These are phyloP conservation scores for Drosophila cracens DNA, from an alignment of 2,888 invertebrate species.

Conservation along the genomic window DNA sequence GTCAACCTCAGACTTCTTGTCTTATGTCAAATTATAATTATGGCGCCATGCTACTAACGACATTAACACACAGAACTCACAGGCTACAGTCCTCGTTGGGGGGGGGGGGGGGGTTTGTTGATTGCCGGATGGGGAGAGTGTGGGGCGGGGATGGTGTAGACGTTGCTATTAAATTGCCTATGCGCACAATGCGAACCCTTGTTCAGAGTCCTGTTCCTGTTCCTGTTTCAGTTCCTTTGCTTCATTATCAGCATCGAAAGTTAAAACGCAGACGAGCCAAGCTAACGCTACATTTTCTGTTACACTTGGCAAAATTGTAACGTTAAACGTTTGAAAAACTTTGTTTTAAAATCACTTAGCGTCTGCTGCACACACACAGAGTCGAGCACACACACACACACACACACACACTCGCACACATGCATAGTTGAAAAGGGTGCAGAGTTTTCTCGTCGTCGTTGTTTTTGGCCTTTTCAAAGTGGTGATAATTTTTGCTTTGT, in stretches of 20 bases:
- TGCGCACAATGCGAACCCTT: conserved; percentile 64
- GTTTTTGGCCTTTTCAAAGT: conserved; percentile 75
- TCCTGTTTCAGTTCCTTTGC: conserved; percentile 29
- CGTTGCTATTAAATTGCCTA: conserved; percentile 77
- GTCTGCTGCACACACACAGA: conserved; percentile 35
- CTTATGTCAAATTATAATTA: conserved; percentile 82
- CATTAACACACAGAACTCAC: conserved; percentile 56
- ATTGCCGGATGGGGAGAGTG: neutral
- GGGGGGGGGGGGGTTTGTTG: neutral
- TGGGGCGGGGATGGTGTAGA: conserved; percentile 13
- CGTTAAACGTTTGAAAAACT: conserved; percentile 78
- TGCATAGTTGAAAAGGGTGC: conserved; percentile 67
- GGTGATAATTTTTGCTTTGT: conserved; percentile 82
- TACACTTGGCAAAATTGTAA: conserved; percentile 58
- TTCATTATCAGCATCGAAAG: conserved; percentile 79
- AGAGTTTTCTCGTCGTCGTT: conserved; percentile 48
- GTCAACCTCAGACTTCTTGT: conserved; percentile 83
- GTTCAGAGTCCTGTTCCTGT: conserved; percentile 24
- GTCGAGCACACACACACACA: conserved; percentile 3
- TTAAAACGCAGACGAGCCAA: conserved; percentile 65
- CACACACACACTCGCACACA: neutral
- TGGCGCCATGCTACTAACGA: conserved; percentile 75
- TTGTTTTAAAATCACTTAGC: conserved; percentile 82
- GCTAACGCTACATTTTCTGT: conserved; percentile 61
- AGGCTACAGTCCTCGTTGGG: conserved; percentile 7